Conservation (phyloP, 2,797 vertebrate genomes). For the Falco berigora region DNA sequence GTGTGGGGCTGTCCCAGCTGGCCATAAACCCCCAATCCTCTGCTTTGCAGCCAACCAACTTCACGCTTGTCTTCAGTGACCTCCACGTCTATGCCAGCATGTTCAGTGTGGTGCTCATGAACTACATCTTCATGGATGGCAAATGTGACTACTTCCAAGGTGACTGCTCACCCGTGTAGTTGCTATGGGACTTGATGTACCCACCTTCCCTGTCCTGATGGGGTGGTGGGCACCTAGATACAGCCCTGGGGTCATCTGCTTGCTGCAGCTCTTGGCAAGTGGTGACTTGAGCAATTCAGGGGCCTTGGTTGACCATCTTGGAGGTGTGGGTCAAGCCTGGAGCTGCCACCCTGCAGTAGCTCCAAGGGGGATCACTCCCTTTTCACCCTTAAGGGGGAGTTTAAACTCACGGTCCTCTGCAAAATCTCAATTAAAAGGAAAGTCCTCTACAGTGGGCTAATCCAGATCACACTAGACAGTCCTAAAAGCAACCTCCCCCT, state of each 20-base stretch:
- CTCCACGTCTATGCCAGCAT: constrained; percentile 84
- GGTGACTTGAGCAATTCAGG: not conserved
- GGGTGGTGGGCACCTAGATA: not conserved
- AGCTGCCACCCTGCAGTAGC: not conserved
- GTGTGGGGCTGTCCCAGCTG: fast-evolving
- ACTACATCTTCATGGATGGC: constrained; percentile 89
- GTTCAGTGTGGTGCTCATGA: constrained; percentile 83
- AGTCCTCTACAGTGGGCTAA: fast-evolving
- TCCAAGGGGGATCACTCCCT: not conserved
- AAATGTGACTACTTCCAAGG: constrained; percentile 90
- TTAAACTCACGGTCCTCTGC: no score
- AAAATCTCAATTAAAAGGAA: no score
- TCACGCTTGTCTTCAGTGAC: constrained; percentile 81
- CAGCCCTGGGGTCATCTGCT: not conserved
- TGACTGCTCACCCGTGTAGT: not conserved
- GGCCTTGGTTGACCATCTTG: not conserved
- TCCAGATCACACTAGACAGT: not conserved
- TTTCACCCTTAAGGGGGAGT: not conserved
- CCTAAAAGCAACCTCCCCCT: not conserved
- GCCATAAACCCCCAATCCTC: not conserved
- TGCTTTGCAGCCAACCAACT: constrained; percentile 76
- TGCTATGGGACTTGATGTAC: not conserved
- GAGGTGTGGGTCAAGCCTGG: no score
- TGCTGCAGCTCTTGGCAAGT: not conserved
- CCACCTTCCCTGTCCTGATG: not conserved